phyloP scores from a whole-genome alignment of 2,797 vertebrate genomes.

The Ctenosaura bakeri region DNA sequence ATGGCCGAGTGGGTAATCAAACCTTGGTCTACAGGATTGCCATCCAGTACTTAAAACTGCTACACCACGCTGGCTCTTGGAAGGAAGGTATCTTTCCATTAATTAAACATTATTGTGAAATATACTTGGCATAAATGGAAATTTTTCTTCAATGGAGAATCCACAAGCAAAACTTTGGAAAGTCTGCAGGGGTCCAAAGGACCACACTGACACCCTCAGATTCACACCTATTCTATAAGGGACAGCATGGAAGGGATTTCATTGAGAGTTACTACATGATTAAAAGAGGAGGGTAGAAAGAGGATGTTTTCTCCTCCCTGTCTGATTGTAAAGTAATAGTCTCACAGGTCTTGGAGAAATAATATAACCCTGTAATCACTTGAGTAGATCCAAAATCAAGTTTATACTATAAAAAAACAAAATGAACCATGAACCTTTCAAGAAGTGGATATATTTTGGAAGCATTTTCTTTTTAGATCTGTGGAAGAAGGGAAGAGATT shows the following conservation, averaged over 20 bases:
- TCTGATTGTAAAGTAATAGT: neutral
- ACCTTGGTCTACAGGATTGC: no score
- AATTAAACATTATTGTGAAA: no score
- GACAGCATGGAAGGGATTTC: neutral
- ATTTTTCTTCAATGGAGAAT: no score
- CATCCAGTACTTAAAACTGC: no score
- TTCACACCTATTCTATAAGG: no score
- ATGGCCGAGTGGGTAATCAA: no score
- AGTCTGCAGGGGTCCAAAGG: no score
- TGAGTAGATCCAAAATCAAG: neutral
- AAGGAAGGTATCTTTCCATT: no score
- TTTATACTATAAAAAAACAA: neutral
- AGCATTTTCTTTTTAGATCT: accelerated
- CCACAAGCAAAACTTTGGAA: no score
- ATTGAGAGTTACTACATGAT: neutral
- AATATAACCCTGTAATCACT: neutral
- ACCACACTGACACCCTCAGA: no score
- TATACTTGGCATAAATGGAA: no score
- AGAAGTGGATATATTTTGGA: neutral
- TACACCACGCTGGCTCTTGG: no score
- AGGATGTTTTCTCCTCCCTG: neutral
- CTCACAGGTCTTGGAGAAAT: neutral
- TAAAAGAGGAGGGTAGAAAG: neutral
- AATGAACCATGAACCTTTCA: neutral
- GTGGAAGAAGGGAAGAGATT: neutral